Evolutionary conservation across 2,113 vertebrate species (phyloP).

Genomic region (Trochalopteron elliotii): DNA sequence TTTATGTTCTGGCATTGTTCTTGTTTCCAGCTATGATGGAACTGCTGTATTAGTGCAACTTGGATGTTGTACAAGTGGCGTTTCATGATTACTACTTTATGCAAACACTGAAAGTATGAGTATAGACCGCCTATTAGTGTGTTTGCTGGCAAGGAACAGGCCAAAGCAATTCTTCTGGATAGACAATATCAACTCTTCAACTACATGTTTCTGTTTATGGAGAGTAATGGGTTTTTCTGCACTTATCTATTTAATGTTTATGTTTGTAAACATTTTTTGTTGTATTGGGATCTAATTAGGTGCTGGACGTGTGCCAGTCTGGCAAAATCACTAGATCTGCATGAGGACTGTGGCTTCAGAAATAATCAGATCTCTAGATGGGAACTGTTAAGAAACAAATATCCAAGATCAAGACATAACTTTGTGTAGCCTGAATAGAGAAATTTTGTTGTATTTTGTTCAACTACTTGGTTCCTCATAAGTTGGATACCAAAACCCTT

Average conservation of each 20-base stretch:
- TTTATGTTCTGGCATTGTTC: not conserved
- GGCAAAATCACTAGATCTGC: not conserved
- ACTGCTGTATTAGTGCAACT: not conserved
- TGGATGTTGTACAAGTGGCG: not conserved
- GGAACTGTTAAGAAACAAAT: not conserved
- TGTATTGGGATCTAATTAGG: not conserved
- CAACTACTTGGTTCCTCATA: not conserved
- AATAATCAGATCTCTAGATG: not conserved
- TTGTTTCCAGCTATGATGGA: not conserved
- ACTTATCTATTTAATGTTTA: not conserved
- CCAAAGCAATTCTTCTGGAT: not conserved
- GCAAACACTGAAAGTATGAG: not conserved
- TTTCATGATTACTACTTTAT: not conserved
- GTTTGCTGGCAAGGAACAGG: not conserved
- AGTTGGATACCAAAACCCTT: not conserved
- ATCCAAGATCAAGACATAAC: not conserved
- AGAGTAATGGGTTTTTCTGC: not conserved
- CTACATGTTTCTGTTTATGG: not conserved
- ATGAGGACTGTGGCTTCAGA: not conserved
- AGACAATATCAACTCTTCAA: not conserved
- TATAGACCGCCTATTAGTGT: accelerated
- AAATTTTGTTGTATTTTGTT: not conserved
- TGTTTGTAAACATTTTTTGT: not conserved
- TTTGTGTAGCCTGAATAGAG: not conserved
- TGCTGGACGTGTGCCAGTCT: not conserved